A percentile compares a stretch with the other conserved stretches of the same genome.
These are phyloP conservation scores for Cynaeus angustus DNA, from an alignment of 2,888 invertebrate species.

Conservation along the genomic window DNA sequence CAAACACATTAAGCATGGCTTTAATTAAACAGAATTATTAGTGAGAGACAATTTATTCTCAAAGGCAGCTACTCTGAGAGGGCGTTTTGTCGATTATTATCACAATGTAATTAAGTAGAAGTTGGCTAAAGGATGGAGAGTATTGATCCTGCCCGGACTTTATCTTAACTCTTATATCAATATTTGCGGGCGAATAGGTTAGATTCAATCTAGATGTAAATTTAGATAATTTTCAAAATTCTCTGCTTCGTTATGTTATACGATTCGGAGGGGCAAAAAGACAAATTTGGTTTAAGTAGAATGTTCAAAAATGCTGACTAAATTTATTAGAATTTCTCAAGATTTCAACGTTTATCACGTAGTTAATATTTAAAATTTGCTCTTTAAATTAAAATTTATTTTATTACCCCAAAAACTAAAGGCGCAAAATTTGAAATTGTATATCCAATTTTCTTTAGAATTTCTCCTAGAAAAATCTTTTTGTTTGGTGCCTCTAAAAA, in stretches of 20 bases:
- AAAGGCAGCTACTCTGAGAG: constrained; percentile 25
- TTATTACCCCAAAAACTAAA: too few relatives aligned
- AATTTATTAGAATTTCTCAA: too few relatives aligned
- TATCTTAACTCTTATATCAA: constrained; percentile 44
- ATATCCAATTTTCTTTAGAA: not conserved
- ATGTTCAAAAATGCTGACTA: not conserved
- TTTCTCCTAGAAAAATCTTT: too few relatives aligned
- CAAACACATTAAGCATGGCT: constrained; percentile 28
- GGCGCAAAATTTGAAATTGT: not conserved
- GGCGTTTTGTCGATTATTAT: constrained; percentile 46
- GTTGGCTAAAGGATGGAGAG: constrained; percentile 39
- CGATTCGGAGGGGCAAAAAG: not conserved
- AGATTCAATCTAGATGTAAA: constrained; percentile 37
- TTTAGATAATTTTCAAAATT: constrained; percentile 34
- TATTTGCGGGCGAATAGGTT: constrained; percentile 37
- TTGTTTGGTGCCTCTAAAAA: not conserved
- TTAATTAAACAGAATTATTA: constrained; percentile 43
- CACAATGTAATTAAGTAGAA: constrained; percentile 45
- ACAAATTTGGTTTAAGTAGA: not conserved
- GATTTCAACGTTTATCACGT: too few relatives aligned
- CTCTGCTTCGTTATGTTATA: constrained; percentile 8
- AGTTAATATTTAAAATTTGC: too few relatives aligned
- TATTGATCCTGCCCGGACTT: constrained; percentile 46
- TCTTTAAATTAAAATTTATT: too few relatives aligned
- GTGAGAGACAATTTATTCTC: constrained; percentile 14